Conservation (phyloP, 2,888 invertebrate genomes). For the Cryptocephalus moraei region DNA sequence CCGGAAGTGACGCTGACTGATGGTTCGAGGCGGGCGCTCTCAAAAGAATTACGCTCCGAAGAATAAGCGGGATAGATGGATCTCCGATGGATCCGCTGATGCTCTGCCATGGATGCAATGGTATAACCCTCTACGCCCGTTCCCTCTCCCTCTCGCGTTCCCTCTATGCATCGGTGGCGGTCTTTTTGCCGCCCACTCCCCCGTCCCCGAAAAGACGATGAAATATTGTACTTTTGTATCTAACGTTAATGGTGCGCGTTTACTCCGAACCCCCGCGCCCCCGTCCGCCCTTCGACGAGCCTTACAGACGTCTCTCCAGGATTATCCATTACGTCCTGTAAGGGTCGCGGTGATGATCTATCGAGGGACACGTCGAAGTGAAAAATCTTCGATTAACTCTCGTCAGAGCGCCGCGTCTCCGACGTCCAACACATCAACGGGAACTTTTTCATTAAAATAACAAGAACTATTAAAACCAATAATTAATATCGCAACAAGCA, state of each 20-base stretch:
- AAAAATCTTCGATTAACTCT: no score
- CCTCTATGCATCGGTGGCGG: background rate
- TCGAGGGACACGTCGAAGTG: no score
- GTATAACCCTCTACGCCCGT: slow-evolving; percentile 23
- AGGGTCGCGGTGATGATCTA: no score
- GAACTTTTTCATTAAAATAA: no score
- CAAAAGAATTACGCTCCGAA: slow-evolving; percentile 34
- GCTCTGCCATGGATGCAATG: slow-evolving; percentile 20
- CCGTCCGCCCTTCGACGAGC: no score
- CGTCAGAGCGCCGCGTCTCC: no score
- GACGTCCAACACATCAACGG: no score
- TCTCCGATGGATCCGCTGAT: slow-evolving; percentile 22
- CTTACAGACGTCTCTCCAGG: no score
- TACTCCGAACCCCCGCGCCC: no score
- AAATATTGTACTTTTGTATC: slow-evolving; percentile 30
- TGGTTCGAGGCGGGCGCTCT: slow-evolving; percentile 32
- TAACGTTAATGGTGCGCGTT: slow-evolving; percentile 26
- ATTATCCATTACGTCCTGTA: no score
- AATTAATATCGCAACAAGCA: no score
- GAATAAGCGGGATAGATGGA: slow-evolving; percentile 36
- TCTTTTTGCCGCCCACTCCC: background rate
- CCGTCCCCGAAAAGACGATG: slow-evolving; percentile 21
- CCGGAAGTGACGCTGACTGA: slow-evolving; percentile 40
- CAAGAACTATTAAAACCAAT: no score
- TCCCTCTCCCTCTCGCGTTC: slow-evolving; percentile 12